Base-by-base conservation (phyloP, 53 echinoderm and acorn worm genomes). In the Paelopatides confundens region DNA sequence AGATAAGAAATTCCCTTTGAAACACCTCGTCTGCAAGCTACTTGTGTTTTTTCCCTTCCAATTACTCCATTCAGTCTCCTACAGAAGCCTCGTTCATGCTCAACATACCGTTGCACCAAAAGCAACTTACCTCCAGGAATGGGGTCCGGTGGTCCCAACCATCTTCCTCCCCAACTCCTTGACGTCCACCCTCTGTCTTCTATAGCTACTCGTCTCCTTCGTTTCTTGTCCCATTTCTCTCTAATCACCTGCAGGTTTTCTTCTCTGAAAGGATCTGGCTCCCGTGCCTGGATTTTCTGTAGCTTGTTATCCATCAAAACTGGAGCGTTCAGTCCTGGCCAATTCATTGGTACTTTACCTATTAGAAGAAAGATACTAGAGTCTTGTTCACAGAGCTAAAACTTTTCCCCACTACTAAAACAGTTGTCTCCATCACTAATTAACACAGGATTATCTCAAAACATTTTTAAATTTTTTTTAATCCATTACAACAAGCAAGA, bases 111-210 rank as follows among this genome's bases (percentile, higher is more conserved):
- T 30, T 15, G 8, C 5, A 10, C 9, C 8, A 8, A 0, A 43
- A 8, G 8, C 43, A 10, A 47, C 77, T 21, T 86, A 97, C 98
- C 95, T 92, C 98, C 98, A 64, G 98, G 98, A 37, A 94, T 93
- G 3, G 98, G 98, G 62, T 97, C 98, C 30, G 98, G 98, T 33
- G 98, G 94, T 24, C 98, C 98, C 29, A 95, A 50, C 30, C 69
- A 67, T 52, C 98, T 85, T 48, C 98, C 98, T 46, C 98, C 98
- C 93, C 94, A 97, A 63, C 98, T 95, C 85, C 88, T 92, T 35
- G 98, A 95, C 30, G 98, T 97, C 98, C 98, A 97, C 27, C 98
- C 98, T 68, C 92, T 90, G 47, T 97, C 93, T 66, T 97, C 98
- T 0, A 87, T 85, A 29, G 94, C 86, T 66, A 95, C 88, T 26